Evolutionary conservation across 2,113 vertebrate genomes (phyloP).

Genomic region (Malurus alboscapulatus): DNA sequence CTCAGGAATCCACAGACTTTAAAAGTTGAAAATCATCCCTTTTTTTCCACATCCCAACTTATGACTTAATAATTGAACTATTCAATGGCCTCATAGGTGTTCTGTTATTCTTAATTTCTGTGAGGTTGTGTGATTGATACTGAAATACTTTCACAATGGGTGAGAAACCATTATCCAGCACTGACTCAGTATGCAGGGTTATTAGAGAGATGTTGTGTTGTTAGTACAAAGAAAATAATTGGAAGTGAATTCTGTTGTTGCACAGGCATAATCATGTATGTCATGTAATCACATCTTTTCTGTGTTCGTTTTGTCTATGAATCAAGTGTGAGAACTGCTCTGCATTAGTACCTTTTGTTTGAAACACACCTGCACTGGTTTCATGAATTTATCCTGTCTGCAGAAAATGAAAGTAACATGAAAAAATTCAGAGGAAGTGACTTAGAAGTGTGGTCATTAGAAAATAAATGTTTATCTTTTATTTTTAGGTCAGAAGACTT

Average conservation of each 20-base stretch:
- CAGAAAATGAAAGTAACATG: background rate
- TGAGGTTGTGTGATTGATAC: background rate
- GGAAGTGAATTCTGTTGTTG: background rate
- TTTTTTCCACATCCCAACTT: background rate
- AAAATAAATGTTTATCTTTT: constrained; percentile 29
- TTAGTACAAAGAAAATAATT: background rate
- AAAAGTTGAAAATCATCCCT: background rate
- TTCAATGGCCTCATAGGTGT: background rate
- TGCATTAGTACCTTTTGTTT: background rate
- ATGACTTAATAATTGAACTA: background rate
- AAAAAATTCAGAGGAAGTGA: background rate
- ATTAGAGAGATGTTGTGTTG: background rate
- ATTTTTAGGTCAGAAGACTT: constrained; percentile 94
- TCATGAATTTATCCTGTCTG: background rate
- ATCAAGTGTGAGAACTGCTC: background rate
- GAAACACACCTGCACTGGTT: background rate
- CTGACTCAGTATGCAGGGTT: background rate
- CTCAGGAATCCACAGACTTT: background rate
- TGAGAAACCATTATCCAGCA: background rate
- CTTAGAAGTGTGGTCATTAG: background rate
- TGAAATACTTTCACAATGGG: background rate
- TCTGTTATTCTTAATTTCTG: background rate
- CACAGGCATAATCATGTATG: background rate
- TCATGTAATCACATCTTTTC: background rate
- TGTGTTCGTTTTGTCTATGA: background rate